phyloP scores from a whole-genome alignment of 2,113 vertebrate genomes.

The Crocuta crocuta region DNA sequence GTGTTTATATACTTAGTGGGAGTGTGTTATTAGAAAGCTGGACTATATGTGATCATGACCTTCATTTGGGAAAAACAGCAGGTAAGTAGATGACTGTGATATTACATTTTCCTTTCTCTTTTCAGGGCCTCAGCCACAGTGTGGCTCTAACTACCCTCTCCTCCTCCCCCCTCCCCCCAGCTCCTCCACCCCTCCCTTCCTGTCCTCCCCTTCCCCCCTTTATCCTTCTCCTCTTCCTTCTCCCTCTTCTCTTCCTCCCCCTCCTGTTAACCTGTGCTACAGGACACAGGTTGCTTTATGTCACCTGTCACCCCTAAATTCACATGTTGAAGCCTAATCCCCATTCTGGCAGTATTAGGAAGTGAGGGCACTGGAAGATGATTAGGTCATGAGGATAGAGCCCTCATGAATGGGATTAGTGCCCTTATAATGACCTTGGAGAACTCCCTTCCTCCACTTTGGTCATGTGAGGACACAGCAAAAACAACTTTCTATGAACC shows the following conservation, averaged over 20 bases:
- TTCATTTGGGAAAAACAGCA: conserved; percentile 11
- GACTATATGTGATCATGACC: not conserved
- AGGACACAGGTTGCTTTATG: not conserved
- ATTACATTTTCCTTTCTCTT: not conserved
- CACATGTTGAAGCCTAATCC: not conserved
- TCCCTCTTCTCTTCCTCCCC: not conserved
- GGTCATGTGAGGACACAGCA: not conserved
- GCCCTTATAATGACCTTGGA: not conserved
- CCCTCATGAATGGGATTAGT: not conserved
- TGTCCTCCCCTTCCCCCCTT: too few species aligned
- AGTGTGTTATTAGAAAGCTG: not conserved
- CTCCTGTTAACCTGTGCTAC: not conserved
- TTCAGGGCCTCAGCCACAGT: not conserved
- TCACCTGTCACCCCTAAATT: not conserved
- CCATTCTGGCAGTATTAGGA: not conserved
- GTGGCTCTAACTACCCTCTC: not conserved
- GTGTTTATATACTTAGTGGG: not conserved
- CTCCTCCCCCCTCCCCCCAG: not conserved
- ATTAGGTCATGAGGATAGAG: not conserved
- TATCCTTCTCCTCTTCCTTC: too few species aligned
- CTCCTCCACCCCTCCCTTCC: too few species aligned
- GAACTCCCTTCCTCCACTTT: too few species aligned
- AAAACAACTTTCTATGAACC: not conserved
- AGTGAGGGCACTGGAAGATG: not conserved
- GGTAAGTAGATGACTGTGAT: not conserved